Evolutionary conservation across 2,797 vertebrate genomes (phyloP).

Genomic region (Chloroceryle amazona): DNA sequence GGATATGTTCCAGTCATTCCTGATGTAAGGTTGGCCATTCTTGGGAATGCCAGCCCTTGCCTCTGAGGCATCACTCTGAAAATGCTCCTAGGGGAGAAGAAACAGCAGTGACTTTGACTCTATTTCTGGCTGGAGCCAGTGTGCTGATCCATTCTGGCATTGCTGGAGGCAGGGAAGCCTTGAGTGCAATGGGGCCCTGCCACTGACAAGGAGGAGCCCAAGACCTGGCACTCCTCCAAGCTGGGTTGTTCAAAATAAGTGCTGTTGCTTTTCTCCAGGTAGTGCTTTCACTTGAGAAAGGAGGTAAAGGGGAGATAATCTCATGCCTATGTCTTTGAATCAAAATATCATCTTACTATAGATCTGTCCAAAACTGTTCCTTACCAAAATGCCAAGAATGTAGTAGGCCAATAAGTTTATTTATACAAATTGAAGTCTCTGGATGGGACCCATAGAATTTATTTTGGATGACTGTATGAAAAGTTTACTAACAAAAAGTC

Average conservation of each 20-base stretch:
- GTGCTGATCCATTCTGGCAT: slow-evolving; percentile 41
- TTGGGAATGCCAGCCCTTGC: background rate
- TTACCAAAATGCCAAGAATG: slow-evolving; percentile 19
- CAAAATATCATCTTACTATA: slow-evolving; percentile 43
- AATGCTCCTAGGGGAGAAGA: background rate
- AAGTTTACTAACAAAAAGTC: slow-evolving; percentile 26
- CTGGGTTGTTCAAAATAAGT: slow-evolving; percentile 54
- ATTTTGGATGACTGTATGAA: slow-evolving; percentile 10
- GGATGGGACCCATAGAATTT: background rate
- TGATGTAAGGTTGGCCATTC: background rate
- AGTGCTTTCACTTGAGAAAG: slow-evolving; percentile 14
- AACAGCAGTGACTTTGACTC: slow-evolving; percentile 62
- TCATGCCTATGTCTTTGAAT: slow-evolving; percentile 13
- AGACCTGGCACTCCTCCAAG: slow-evolving; percentile 61
- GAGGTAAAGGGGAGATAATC: slow-evolving; percentile 23
- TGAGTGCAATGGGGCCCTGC: background rate
- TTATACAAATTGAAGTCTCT: slow-evolving; percentile 33
- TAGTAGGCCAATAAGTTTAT: background rate
- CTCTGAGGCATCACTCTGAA: background rate
- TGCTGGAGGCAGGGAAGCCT: slow-evolving; percentile 61
- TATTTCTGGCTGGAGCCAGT: slow-evolving; percentile 9
- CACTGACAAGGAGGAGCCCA: background rate
- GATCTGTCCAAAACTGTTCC: background rate
- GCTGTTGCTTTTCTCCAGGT: slow-evolving; percentile 53
- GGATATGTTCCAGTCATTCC: background rate